Conservation (phyloP, 1,140 invertebrate species). For the Bacillus rossius region DNA sequence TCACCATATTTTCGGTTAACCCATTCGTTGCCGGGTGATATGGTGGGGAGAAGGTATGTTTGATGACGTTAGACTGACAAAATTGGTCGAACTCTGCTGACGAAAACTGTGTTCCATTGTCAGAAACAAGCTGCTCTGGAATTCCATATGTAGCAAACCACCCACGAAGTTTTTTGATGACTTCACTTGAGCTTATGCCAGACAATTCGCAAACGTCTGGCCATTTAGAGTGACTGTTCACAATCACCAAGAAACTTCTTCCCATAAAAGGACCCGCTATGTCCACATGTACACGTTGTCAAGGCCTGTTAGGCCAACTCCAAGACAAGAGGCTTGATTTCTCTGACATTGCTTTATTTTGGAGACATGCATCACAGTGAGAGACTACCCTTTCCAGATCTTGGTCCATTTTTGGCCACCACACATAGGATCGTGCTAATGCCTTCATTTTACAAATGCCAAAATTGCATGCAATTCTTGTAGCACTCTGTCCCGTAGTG, state of each 20-base stretch:
- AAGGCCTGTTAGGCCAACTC: slow-evolving; percentile 24
- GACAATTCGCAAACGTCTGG: background rate
- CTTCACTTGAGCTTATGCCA: background rate
- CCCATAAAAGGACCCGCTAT: slow-evolving; percentile 29
- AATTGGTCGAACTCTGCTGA: slow-evolving; percentile 17
- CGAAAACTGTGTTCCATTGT: slow-evolving; percentile 21
- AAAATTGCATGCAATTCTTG: slow-evolving; percentile 35
- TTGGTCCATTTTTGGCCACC: slow-evolving; percentile 41
- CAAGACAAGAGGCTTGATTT: slow-evolving; percentile 22
- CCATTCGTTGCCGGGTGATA: slow-evolving; percentile 26
- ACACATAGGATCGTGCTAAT: slow-evolving; percentile 40
- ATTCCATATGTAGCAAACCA: slow-evolving; percentile 23
- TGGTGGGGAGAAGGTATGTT: slow-evolving; percentile 16
- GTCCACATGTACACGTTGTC: slow-evolving; percentile 31
- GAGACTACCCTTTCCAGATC: slow-evolving; percentile 34
- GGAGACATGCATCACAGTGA: slow-evolving; percentile 14
- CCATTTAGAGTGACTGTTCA: slow-evolving; percentile 17
- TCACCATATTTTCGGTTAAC: slow-evolving; percentile 21
- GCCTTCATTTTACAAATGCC: slow-evolving; percentile 39
- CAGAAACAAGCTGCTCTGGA: slow-evolving; percentile 19
- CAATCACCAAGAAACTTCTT: slow-evolving; percentile 30
- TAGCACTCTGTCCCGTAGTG: slow-evolving; percentile 23
- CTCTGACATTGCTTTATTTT: background rate
- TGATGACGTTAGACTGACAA: slow-evolving; percentile 11
- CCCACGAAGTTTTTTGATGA: slow-evolving; percentile 15